Evolutionary conservation across 2,113 vertebrate genomes (phyloP), one percentile per base, ranked within the genome.

Genomic region (Callipepla californica): DNA sequence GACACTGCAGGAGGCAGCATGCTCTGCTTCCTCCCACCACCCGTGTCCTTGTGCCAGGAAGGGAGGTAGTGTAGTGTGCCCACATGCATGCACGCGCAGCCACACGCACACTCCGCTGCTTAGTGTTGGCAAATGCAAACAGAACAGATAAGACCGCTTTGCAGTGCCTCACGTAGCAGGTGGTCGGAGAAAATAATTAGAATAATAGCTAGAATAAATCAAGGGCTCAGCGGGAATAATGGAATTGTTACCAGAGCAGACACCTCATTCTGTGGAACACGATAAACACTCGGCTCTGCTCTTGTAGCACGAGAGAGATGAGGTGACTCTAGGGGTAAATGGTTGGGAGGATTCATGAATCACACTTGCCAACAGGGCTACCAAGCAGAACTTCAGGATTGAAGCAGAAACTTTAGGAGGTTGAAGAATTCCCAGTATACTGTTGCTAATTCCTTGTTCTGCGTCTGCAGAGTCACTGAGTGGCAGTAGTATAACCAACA

Each of bases 211-310:
- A 4, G 73, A 92, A 96, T 91, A 90, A 97, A 96, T 97, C 94
- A 97, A 53, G 53, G 81, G 2, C 91, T 92, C 95, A 85, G 95
- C 94, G 21, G 90, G 95, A 89, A 90, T 95, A 96, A 97, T 96
- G 94, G 94, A 57, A 84, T 94, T 83, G 89, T 66, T 85, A 44
- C 20, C 59, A 51, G 82, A 90, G 93, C 91, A 55, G 96, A 69
- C 94, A 80, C 95, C 94, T 96, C 94, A 78, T 92, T 79, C 93
- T 23, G 77, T 8, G 66, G 79, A 93, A 78, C 17, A 36, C 51
- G 47, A 86, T 58, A 36, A 92, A 78, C 91, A 32, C 89, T 73
- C 81, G 2, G 78, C 85, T 83, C 63, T 57, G 80, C 80, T 25
- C 44, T 65, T 79, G 63, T 55, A 19, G 67, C 68, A 36, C 12